Base-by-base conservation (phyloP, 2,888 invertebrate genomes). In the Conomelus anceps region DNA sequence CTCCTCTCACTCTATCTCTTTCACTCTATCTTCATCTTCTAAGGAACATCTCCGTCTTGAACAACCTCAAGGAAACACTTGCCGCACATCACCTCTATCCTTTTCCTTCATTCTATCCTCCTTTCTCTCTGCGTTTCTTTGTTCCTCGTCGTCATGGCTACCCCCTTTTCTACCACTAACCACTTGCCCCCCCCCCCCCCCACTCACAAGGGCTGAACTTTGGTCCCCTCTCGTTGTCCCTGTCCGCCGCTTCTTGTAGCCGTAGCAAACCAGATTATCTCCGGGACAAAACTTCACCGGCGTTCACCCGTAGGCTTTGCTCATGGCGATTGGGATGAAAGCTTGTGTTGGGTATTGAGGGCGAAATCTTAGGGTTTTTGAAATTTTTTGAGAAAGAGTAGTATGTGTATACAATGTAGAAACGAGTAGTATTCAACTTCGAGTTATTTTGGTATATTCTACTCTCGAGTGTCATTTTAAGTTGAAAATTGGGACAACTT, bases 191-290 rank as follows among this genome's bases (percentile, higher is more conserved):
- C 63, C 63, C 63, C 89, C 22, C 41, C 23, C 7, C 41, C 23
- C 26, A 85, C 85, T 41, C 89, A 85, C 0, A 22, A 84, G 63
- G 23, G 26, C 87, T n/a, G 89, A 89, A 85, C n/a, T 89, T 3
- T 63, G 86, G 20, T 86, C 86, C 63, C 63, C 63, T 63, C 63
- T 63, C 13, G n/a, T 20, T n/a, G 3, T 63, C n/a, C 63, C n/a
- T 63, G 34, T 63, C n/a, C 34, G 13, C 17, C 34, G 13, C 34
- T 34, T 34, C 17, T n/a, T n/a, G n/a, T n/a, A n/a, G 7, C 63
- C n/a, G 63, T 63, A 63, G 63, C 63, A 63, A 63, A 63, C 63
- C 63, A 63, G 63, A 63, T 63, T 63, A 63, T 63, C 63, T 63
- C 63, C 20, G 63, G 63, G 63, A 63, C 63, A 63, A n/a, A 63